Conservation (phyloP, 2,888 invertebrate genomes). For the Cotesia congregata region DNA sequence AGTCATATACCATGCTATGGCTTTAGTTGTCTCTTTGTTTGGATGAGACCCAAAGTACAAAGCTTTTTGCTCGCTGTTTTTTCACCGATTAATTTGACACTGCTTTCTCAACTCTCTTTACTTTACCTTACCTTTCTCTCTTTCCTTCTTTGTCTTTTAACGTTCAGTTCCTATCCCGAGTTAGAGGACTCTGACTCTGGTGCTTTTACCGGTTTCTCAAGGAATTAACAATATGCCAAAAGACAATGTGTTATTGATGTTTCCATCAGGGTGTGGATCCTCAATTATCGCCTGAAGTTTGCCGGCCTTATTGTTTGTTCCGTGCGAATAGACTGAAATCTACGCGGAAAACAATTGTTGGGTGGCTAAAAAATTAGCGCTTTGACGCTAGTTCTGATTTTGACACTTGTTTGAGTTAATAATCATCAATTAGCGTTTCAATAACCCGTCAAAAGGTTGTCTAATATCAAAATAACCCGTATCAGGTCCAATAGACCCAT, state of each 20-base stretch:
- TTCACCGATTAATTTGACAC: constrained; percentile 20
- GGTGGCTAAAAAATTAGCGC: too few species aligned
- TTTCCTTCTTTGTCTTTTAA: background rate
- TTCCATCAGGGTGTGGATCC: constrained; percentile 1
- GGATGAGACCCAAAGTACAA: constrained; percentile 22
- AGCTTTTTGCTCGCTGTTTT: constrained; percentile 18
- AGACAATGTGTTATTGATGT: constrained; percentile 17
- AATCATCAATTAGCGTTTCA: too few species aligned
- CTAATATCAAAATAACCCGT: too few species aligned
- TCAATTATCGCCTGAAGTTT: background rate
- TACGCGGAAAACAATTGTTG: too few species aligned
- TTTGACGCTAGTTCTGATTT: too few species aligned
- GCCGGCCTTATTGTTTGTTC: too few species aligned
- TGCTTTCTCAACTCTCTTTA: constrained; percentile 1
- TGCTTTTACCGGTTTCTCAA: background rate
- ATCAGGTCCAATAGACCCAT: too few species aligned
- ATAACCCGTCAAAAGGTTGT: too few species aligned
- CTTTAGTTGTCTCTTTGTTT: constrained; percentile 21
- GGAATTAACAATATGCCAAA: background rate
- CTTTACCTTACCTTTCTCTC: background rate
- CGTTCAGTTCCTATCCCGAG: background rate
- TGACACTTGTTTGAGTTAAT: too few species aligned
- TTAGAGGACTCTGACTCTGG: background rate
- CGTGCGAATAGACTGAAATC: too few species aligned
- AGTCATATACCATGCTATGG: constrained; percentile 19